Evolutionary conservation across 2,113 vertebrate genomes (phyloP).

Genomic region (Capra hircus): DNA sequence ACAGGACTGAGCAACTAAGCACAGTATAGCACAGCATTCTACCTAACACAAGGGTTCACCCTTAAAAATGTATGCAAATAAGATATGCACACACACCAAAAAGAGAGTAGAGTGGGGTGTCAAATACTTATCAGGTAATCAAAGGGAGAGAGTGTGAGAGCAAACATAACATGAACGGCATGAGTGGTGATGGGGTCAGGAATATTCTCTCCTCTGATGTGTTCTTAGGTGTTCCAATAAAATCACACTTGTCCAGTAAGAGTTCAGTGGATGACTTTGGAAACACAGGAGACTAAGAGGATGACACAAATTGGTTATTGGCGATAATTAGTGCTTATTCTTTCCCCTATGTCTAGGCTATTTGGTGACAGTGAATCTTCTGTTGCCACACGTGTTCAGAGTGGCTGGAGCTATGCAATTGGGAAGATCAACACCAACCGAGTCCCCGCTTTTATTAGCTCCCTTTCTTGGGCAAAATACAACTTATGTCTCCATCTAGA

Average conservation of each 20-base stretch:
- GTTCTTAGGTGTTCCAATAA: not conserved
- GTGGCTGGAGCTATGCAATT: not conserved
- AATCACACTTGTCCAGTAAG: not conserved
- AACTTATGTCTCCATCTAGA: not conserved
- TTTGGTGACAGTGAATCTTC: not conserved
- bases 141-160: not conserved
- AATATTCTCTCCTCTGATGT: not conserved
- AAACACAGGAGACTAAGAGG: not conserved
- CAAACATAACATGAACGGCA: not conserved
- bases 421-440: not conserved
- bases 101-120: not conserved
- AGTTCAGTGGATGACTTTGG: not conserved
- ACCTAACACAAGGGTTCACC: not conserved
- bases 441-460: not conserved
- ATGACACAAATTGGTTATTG: not conserved
- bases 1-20: not conserved
- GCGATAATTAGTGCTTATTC: not conserved
- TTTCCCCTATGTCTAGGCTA: not conserved
- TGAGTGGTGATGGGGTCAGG: not conserved
- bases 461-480: not conserved
- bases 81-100: not conserved
- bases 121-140: not conserved
- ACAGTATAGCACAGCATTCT: not conserved
- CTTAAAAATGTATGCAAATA: not conserved
- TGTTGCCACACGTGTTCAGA: not conserved